These are phyloP conservation scores for Tylochromis polylepis DNA, from an alignment of 2,113 vertebrate species.

Conservation along the genomic window DNA sequence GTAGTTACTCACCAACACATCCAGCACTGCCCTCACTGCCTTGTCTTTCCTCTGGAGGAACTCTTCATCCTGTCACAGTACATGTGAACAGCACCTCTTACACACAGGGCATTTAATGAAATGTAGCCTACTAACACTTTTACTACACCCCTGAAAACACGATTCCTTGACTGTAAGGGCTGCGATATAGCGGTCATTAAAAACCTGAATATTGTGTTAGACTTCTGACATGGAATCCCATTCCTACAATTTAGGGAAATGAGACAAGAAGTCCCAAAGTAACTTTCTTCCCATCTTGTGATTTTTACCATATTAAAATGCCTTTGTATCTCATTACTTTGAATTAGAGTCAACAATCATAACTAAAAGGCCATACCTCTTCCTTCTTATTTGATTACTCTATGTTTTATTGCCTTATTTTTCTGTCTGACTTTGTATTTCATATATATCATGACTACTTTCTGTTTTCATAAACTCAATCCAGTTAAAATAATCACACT, in stretches of 20 bases:
- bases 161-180: not conserved
- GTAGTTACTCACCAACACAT: slow-evolving; percentile 76
- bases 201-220: not conserved
- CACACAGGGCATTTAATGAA: not conserved
- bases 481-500: not conserved
- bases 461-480: not conserved
- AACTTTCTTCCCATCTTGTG: not conserved
- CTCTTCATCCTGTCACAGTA: slow-evolving; percentile 81
- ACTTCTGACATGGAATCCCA: not conserved
- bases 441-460: not conserved
- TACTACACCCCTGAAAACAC: not conserved
- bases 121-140: not conserved
- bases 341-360: rapidly evolving
- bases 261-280: not conserved
- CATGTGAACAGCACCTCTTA: not conserved
- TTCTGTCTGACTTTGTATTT: not conserved
- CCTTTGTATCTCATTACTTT: not conserved
- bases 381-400: not conserved
- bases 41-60: slow-evolving; percentile 84
- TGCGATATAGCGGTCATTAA: rapidly evolving
- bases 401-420: not conserved
- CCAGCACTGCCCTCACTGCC: slow-evolving; percentile 75
- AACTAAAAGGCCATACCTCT: not conserved
- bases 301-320: not conserved
- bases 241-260: not conserved